Evolutionary conservation across 2,888 invertebrate genomes (phyloP).

Genomic region (Tineola bisselliella): DNA sequence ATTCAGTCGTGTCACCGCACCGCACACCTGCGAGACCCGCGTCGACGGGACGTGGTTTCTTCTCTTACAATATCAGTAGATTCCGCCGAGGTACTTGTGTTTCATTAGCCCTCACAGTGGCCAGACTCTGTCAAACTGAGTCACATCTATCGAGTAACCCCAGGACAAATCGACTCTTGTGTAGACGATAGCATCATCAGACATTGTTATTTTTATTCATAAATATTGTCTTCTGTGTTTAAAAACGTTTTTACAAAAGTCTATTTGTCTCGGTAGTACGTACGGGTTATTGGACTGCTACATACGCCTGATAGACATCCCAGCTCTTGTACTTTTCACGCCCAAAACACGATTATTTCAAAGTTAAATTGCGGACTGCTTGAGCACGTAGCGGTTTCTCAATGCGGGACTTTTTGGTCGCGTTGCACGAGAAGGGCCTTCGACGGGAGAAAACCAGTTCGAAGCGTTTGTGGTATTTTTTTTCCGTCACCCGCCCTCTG

Average conservation of each 20-base stretch:
- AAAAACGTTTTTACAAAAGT: neutral
- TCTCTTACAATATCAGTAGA: neutral
- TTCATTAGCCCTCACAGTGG: neutral
- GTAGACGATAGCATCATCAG: neutral
- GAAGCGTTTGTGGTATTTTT: conserved; percentile 56
- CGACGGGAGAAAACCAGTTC: conserved; percentile 44
- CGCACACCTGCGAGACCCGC: conserved; percentile 59
- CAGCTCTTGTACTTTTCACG: neutral
- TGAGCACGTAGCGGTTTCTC: conserved; percentile 20
- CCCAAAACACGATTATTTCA: neutral
- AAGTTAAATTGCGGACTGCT: neutral
- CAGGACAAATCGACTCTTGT: neutral
- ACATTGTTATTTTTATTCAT: neutral
- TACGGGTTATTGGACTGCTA: neutral
- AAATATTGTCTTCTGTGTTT: neutral
- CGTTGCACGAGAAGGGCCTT: conserved; percentile 45
- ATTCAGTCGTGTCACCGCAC: conserved; percentile 59
- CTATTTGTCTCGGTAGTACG: neutral
- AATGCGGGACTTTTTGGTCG: conserved; percentile 30
- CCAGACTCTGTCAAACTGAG: neutral
- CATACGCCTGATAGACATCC: neutral
- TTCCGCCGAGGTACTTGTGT: neutral
- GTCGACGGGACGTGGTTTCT: conserved; percentile 57
- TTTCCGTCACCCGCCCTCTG: conserved; percentile 24
- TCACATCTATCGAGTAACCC: neutral